Evolutionary conservation across 2,113 vertebrate genomes (phyloP).

Genomic region (Passer domesticus): DNA sequence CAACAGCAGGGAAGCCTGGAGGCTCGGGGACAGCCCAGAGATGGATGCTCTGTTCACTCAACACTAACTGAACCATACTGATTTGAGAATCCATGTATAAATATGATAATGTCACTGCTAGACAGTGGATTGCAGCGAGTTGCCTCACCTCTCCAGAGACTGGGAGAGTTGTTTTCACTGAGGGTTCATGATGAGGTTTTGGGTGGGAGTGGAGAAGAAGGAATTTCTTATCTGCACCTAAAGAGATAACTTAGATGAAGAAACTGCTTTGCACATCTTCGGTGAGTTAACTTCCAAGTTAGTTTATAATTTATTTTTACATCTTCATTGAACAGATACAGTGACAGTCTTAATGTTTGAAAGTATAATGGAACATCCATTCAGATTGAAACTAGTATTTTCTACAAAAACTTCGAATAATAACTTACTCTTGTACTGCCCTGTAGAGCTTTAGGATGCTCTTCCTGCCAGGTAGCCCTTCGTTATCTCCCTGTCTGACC

Average conservation of each 20-base stretch:
- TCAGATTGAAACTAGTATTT: neutral
- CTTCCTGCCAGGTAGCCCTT: neutral
- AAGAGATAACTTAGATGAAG: conserved; percentile 3
- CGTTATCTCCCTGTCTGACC: neutral
- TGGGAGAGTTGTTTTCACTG: neutral
- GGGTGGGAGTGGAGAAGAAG: neutral
- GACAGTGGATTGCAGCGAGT: neutral
- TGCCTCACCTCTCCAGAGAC: neutral
- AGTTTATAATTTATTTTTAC: neutral
- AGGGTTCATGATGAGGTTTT: neutral
- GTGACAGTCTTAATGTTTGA: neutral
- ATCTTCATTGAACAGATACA: neutral
- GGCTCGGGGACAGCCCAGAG: neutral
- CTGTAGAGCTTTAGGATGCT: neutral
- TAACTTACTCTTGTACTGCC: neutral
- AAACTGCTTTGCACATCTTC: neutral
- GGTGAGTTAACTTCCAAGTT: neutral
- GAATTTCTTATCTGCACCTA: conserved; percentile 16
- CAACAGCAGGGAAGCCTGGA: neutral
- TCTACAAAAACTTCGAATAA: neutral
- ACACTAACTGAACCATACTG: neutral
- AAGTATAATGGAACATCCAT: neutral
- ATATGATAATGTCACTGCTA: neutral
- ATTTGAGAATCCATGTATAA: neutral
- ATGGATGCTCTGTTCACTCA: neutral